These are phyloP conservation scores for Leucophenga varia DNA, from an alignment of 1,140 invertebrate genomes.

Conservation along the genomic window DNA sequence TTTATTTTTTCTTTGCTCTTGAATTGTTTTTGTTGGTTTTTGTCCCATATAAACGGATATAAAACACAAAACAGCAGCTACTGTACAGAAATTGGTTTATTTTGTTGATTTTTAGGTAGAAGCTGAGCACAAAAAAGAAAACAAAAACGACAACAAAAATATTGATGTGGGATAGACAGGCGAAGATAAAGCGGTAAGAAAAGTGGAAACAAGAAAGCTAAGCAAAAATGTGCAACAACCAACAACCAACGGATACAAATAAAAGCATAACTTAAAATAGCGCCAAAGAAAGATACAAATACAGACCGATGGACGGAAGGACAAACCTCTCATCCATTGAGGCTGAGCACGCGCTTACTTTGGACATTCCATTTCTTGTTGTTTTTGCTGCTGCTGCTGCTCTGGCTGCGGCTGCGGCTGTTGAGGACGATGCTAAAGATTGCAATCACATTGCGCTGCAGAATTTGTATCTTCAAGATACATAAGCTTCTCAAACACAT, in stretches of 20 bases:
- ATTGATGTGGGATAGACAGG: too few relatives aligned
- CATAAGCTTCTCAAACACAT: slow-evolving; percentile 23
- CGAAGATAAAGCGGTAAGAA: too few relatives aligned
- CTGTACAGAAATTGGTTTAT: slow-evolving; percentile 49
- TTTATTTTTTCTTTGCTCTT: slow-evolving; percentile 16
- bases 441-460: slow-evolving; percentile 46
- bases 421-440: slow-evolving; percentile 49
- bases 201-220: too few relatives aligned
- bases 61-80: slow-evolving; percentile 48
- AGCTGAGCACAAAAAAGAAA: slow-evolving; percentile 2
- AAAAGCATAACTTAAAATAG: too few relatives aligned
- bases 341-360: slow-evolving; percentile 48
- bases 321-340: slow-evolving; percentile 47
- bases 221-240: too few relatives aligned
- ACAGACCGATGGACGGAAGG: too few relatives aligned
- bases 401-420: slow-evolving; percentile 27
- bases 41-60: slow-evolving; percentile 47
- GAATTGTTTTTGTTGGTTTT: slow-evolving; percentile 1
- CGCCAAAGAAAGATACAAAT: too few relatives aligned
- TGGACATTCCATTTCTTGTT: too few relatives aligned
- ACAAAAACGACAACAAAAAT: slow-evolving; percentile 15
- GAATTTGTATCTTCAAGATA: slow-evolving; percentile 46
- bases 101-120: slow-evolving; percentile 35
- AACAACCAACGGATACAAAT: too few relatives aligned
- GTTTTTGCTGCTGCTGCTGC: too few relatives aligned